phyloP scores from a whole-genome alignment of 2,113 vertebrate species.

The Oostethus manadensis region DNA sequence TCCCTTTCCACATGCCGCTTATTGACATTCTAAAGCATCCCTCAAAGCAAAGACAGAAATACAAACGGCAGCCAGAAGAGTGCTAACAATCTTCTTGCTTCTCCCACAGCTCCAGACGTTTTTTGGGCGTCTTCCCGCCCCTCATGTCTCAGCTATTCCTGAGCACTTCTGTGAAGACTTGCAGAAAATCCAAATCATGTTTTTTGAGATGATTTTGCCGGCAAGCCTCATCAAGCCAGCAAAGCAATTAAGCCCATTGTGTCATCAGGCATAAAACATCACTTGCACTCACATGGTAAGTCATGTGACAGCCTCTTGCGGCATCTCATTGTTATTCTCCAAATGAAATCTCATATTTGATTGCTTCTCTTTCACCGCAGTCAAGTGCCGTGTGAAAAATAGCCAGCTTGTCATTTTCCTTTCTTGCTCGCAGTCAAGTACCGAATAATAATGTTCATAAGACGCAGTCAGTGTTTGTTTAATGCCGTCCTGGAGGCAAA shows the following conservation, averaged over 20 bases:
- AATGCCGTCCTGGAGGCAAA: background rate
- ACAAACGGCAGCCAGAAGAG: constrained; percentile 30
- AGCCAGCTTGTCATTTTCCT: background rate
- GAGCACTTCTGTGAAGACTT: constrained; percentile 29
- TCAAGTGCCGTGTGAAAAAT: background rate
- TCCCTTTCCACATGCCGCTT: constrained; percentile 17
- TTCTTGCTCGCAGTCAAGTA: background rate
- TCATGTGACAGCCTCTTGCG: background rate
- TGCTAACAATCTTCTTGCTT: background rate
- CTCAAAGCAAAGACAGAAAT: constrained; percentile 40
- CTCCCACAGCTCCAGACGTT: no score
- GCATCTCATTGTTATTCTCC: background rate
- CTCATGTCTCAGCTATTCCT: constrained; percentile 10
- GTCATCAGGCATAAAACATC: background rate
- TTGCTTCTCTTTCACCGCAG: background rate
- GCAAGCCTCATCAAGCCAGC: background rate
- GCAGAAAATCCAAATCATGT: constrained; percentile 1
- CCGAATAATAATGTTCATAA: background rate
- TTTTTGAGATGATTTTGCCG: constrained; percentile 22
- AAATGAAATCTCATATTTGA: background rate
- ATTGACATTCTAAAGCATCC: constrained; percentile 49
- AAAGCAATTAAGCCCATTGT: background rate
- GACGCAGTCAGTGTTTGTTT: background rate
- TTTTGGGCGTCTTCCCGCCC: no score
- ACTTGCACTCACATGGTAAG: background rate